Conservation (phyloP, 1,140 invertebrate species). For the Pogonomyrmex barbatus region DNA sequence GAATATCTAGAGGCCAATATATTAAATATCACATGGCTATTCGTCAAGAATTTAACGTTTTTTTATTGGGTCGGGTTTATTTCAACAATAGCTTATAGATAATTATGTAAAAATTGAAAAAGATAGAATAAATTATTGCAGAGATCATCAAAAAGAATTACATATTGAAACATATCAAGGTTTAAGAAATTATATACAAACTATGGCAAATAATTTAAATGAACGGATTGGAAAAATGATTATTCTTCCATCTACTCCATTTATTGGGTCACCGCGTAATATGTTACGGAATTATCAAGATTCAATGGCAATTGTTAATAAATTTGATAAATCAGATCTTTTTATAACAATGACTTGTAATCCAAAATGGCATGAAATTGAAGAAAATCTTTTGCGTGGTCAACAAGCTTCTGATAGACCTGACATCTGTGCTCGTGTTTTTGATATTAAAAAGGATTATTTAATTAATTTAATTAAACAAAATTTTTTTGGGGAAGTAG, state of each 20-base stretch:
- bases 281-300: no score
- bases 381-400: no score
- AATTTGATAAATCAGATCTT: no score
- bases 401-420: no score
- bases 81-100: constrained; percentile 5
- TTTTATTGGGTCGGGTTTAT: constrained; percentile 3
- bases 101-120: constrained; percentile 11
- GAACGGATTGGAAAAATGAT: background rate
- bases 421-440: no score
- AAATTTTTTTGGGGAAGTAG: no score
- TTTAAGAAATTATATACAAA: constrained; percentile 16
- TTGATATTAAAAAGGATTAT: no score
- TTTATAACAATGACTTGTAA: no score
- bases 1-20: background rate
- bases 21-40: constrained; percentile 11
- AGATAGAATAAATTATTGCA: background rate
- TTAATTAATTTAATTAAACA: no score
- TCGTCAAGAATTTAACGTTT: background rate
- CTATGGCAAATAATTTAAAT: background rate
- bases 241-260: background rate
- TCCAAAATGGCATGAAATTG: no score
- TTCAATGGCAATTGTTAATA: no score
- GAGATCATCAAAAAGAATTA: constrained; percentile 2
- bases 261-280: constrained; percentile 2
- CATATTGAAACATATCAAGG: background rate